These are phyloP conservation scores for Drosophila dunni DNA, from an alignment of 1,140 invertebrate species.

Conservation along the genomic window DNA sequence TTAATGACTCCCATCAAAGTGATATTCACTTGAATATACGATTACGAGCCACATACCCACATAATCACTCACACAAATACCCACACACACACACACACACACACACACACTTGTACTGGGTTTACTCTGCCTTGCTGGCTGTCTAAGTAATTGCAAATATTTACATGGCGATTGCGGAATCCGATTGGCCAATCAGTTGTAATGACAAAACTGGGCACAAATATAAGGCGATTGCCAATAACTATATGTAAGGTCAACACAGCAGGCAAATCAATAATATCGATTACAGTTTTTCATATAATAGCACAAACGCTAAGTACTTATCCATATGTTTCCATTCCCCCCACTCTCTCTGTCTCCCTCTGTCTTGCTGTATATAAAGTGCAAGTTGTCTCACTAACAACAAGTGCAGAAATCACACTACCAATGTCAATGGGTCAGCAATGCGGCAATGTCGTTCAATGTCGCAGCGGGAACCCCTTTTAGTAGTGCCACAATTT, in stretches of 20 bases:
- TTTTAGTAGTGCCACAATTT: conserved; percentile 1
- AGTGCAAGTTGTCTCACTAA: conserved; percentile 10
- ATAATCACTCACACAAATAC: neutral
- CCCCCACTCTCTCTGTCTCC: too few relatives aligned
- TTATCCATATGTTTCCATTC: neutral
- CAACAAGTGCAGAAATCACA: conserved; percentile 26
- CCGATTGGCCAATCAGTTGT: conserved; percentile 71
- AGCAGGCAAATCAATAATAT: conserved; percentile 68
- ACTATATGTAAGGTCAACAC: conserved; percentile 35
- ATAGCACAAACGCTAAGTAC: conserved; percentile 1
- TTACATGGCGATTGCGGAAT: conserved; percentile 49
- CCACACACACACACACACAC: neutral
- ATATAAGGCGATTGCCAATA: conserved; percentile 42
- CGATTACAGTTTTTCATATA: conserved; percentile 49
- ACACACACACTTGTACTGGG: neutral
- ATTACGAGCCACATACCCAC: neutral
- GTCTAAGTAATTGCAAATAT: conserved; percentile 49
- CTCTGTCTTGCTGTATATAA: neutral
- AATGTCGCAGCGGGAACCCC: conserved; percentile 5
- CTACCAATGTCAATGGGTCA: conserved; percentile 48
- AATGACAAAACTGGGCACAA: conserved; percentile 75
- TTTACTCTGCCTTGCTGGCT: neutral
- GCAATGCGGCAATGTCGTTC: conserved; percentile 38
- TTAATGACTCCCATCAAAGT: conserved; percentile 41
- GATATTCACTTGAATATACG: conserved; percentile 7